Conservation (phyloP, 2,797 vertebrate species). For the Cephalopachus bancanus region DNA sequence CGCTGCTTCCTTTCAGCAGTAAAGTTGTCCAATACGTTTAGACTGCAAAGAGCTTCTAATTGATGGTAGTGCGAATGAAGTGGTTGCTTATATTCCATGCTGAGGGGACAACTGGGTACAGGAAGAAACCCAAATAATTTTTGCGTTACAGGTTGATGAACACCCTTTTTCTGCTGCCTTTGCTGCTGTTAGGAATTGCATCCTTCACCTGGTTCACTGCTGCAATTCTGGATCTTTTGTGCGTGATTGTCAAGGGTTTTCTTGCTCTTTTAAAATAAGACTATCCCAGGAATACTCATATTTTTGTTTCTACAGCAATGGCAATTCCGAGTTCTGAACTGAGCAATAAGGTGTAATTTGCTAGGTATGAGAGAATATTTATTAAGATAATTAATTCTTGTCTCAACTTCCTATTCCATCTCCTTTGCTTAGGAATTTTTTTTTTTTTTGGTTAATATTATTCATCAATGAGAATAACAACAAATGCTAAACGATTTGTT, state of each 20-base stretch:
- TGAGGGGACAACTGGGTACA: neutral
- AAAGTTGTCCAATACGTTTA: neutral
- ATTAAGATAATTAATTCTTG: neutral
- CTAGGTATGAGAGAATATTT: slow-evolving; percentile 6
- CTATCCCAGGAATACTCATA: neutral
- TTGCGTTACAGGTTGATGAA: neutral
- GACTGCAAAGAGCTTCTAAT: neutral
- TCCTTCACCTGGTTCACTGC: neutral
- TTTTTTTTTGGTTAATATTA: neutral
- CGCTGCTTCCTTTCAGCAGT: neutral
- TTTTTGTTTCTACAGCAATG: slow-evolving; percentile 33
- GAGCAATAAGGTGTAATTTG: neutral
- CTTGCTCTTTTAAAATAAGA: slow-evolving; percentile 22
- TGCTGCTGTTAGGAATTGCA: neutral
- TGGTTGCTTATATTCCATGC: neutral
- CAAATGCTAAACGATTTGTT: slow-evolving; percentile 2
- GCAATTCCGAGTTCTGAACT: slow-evolving; percentile 28
- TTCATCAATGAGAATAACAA: neutral
- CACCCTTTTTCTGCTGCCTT: neutral
- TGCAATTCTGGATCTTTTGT: neutral
- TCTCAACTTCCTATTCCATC: neutral
- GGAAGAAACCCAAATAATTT: neutral
- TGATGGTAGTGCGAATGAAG: neutral
- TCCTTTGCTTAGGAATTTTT: slow-evolving; percentile 41
- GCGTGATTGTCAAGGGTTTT: slow-evolving; percentile 27